Percentiles rank a stretch among this genome's conserved stretches.
Evolutionary conservation across 2,113 vertebrate species (phyloP).

Genomic region (Lophotis ruficrista): DNA sequence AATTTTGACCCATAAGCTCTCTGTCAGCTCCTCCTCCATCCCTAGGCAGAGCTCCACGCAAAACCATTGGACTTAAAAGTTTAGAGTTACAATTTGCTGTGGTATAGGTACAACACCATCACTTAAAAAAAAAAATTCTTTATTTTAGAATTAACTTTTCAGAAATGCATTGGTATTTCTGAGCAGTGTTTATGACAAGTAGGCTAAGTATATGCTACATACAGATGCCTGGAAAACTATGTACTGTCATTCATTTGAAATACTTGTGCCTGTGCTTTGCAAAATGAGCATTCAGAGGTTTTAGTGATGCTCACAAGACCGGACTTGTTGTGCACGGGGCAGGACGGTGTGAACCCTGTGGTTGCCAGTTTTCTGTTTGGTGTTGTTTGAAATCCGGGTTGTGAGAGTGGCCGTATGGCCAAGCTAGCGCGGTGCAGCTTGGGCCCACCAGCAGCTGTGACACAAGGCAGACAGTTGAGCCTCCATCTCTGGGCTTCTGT

Average conservation of each 20-base stretch:
- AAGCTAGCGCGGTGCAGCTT: neutral
- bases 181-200: neutral
- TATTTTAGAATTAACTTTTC: neutral
- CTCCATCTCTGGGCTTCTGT: rapidly evolving
- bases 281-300: neutral
- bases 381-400: neutral
- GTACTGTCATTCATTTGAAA: neutral
- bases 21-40: too few relatives aligned
- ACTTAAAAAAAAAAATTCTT: neutral
- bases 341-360: neutral
- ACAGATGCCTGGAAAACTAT: neutral
- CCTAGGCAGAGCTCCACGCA: too few relatives aligned
- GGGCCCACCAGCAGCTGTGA: neutral
- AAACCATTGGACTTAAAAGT: neutral
- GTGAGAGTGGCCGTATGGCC: neutral
- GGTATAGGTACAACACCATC: neutral
- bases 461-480: neutral
- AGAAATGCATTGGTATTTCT: neutral
- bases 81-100: neutral
- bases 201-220: neutral
- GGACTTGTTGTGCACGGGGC: neutral
- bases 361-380: neutral
- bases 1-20: too few relatives aligned
- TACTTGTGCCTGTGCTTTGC: neutral
- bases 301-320: neutral